Evolutionary conservation across 2,888 invertebrate genomes (phyloP), one percentile per base, ranked within the genome.

Genomic region (Marronus borbonicus): DNA sequence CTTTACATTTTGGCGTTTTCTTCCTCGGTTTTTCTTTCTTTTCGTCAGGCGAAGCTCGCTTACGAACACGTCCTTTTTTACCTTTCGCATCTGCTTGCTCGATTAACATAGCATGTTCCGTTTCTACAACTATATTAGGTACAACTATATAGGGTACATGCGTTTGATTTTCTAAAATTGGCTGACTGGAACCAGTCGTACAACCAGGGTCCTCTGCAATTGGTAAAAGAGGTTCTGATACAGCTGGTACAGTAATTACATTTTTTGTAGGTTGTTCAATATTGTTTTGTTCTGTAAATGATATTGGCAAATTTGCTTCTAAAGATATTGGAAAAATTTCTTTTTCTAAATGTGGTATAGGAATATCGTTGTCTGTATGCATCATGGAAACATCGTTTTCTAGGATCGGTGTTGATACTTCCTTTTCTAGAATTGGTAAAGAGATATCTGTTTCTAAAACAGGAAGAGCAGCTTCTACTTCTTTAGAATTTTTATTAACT

Each of bases 11-110:
- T 17, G 55, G 64, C 3, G n/a, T 55, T 76, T 69, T 76, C 24
- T 69, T 58, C 50, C 44, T 76, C 65, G 50, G 60, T 36, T 50
- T 65, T 72, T 77, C 70, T 36, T 70, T 77, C 49, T 70, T 78
- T 49, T 72, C 76, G 8, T 39, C 68, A 1, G 76, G 44, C 7
- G 44, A 14, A 0, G n/a, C 44, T 17, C 55, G 58, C 64, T 80
- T 80, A 76, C 60, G 66, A 20, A 8, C 60, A 20, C 65, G 60
- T 14, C 17, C n/a, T 20, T 76, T 68, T 24, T 76, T 68, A 60
- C 55, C 58, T 39, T 55, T 64, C 24, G 65, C 14, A 1, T 76
- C 39, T 39, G 28, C 10, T 14, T 20, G 28, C 4, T 10, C 62
- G 5, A 14, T 4, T 62, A 10, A 24, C 2, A 3, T 12, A 14